Conservation (phyloP, 2,113 vertebrate species). For the Calidris pugnax region DNA sequence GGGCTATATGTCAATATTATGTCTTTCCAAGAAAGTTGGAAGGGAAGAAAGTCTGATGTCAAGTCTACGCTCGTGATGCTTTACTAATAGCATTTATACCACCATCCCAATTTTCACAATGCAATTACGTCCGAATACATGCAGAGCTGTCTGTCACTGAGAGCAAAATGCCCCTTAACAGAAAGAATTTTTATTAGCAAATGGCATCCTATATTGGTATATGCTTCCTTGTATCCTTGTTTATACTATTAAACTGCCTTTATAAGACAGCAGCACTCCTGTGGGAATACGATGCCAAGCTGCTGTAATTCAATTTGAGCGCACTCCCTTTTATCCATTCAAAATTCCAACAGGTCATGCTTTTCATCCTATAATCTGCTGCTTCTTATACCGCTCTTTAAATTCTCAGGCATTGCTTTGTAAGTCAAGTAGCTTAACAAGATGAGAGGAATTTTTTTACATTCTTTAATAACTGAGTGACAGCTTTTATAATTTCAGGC, state of each 20-base stretch:
- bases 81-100: background rate
- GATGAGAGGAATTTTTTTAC: background rate
- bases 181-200: background rate
- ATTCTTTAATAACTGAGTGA: background rate
- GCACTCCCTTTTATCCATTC: background rate
- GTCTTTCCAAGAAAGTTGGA: background rate
- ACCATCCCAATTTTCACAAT: background rate
- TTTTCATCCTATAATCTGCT: conserved; percentile 34
- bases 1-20: background rate
- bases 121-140: background rate
- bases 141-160: background rate
- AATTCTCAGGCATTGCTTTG: conserved; percentile 1
- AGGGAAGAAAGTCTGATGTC: background rate
- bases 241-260: background rate
- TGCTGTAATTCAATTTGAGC: conserved; percentile 14
- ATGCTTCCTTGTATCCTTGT: background rate
- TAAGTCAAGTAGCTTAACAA: conserved; percentile 1
- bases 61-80: background rate
- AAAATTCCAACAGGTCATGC: conserved; percentile 12
- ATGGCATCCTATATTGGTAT: background rate
- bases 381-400: background rate
- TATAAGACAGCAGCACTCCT: background rate
- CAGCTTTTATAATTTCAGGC: background rate
- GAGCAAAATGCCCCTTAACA: background rate
- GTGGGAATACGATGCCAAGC: background rate